Evolutionary conservation across 2,797 vertebrate genomes (phyloP).

Genomic region (Craterocephalus amniculus): DNA sequence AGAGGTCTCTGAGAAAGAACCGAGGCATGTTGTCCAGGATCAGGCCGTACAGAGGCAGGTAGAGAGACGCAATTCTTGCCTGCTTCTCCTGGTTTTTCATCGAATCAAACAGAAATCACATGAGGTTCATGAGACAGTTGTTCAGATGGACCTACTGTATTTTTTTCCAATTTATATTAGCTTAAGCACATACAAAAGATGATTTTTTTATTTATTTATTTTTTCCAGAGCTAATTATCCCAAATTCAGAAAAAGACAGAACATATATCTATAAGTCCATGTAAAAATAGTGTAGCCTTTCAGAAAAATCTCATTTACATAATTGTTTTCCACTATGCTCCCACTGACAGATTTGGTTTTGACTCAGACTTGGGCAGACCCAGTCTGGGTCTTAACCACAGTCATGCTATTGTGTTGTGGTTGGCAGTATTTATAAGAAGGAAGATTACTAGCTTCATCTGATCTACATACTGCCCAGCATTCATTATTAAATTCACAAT

Average conservation of each 20-base stretch:
- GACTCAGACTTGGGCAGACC: constrained; percentile 3
- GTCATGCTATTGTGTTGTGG: constrained; percentile 39
- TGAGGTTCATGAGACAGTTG: neutral
- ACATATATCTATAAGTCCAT: neutral
- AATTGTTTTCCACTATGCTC: constrained; percentile 4
- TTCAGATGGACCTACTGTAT: neutral
- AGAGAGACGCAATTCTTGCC: constrained; percentile 93
- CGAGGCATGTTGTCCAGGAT: constrained; percentile 98
- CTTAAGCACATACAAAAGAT: neutral
- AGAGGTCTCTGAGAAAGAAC: constrained; percentile 96
- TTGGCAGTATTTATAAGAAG: constrained; percentile 44
- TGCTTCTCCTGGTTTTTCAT: constrained; percentile 88
- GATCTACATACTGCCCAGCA: constrained; percentile 53
- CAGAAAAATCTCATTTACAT: neutral
- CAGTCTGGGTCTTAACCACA: constrained; percentile 17
- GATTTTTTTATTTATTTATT: too few relatives aligned
- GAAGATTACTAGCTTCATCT: constrained; percentile 47
- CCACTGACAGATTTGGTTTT: constrained; percentile 29
- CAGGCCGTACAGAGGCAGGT: constrained; percentile 96
- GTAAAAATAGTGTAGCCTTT: neutral
- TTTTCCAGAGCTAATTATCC: neutral
- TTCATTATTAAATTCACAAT: constrained; percentile 37
- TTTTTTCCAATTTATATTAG: neutral
- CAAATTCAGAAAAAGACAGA: too few relatives aligned
- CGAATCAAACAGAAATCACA: neutral